Percentiles rank a stretch among this genome's conserved stretches.
Evolutionary conservation across 2,797 vertebrate genomes (phyloP).

Genomic region (Linurgus olivaceus): DNA sequence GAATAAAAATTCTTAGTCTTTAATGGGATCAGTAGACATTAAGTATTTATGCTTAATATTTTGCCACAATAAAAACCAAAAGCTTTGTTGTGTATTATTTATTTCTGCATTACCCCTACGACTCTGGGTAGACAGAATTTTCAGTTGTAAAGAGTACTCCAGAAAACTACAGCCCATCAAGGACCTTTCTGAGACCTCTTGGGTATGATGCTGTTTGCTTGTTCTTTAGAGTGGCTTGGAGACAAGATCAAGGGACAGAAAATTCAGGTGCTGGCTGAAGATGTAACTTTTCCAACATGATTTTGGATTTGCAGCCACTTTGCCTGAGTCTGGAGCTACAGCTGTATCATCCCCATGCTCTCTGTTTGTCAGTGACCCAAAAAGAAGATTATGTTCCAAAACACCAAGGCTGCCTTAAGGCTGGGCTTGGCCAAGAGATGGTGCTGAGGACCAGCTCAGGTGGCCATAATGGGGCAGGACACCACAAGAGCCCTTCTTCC

Average conservation of each 20-base stretch:
- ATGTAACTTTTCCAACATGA: neutral
- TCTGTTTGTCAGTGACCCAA: neutral
- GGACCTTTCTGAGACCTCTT: neutral
- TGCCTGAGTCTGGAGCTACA: neutral
- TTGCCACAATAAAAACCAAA: neutral
- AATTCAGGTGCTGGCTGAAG: neutral
- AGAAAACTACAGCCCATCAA: neutral
- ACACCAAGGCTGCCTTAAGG: neutral
- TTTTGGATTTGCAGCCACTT: neutral
- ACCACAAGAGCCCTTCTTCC: neutral
- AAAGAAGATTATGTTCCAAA: neutral
- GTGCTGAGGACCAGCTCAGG: neutral
- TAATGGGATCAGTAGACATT: neutral
- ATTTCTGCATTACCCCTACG: neutral
- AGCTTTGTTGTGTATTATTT: neutral
- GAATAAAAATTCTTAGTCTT: neutral
- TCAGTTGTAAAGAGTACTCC: neutral
- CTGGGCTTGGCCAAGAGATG: neutral
- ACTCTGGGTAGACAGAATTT: neutral
- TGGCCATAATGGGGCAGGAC: neutral
- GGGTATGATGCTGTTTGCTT: neutral
- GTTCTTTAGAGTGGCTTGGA: neutral
- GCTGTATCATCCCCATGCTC: neutral
- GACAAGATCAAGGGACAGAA: neutral
- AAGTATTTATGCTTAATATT: neutral